A percentile compares a stretch with the other conserved stretches of the same genome.
Conservation (phyloP, 2,113 vertebrate genomes). For the Muntiacus muntjak region DNA sequence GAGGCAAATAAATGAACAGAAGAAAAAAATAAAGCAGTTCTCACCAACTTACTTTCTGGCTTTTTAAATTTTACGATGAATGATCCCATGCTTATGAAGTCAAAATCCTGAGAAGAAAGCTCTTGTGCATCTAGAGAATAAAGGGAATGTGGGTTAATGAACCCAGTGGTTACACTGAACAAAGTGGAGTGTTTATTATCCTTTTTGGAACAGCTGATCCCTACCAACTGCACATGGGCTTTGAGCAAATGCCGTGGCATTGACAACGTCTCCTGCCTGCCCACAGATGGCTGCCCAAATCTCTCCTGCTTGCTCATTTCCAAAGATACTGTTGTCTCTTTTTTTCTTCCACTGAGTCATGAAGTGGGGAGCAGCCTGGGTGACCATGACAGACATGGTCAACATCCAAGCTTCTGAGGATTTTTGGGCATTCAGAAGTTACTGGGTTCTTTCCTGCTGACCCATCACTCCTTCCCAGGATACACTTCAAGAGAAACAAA, state of each 20-base stretch:
- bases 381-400: neutral
- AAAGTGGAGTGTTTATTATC: neutral
- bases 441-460: slow-evolving; percentile 24
- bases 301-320: neutral
- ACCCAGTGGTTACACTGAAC: neutral
- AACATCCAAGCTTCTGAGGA: neutral
- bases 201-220: neutral
- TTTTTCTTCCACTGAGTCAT: neutral
- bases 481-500: slow-evolving; percentile 53
- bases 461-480: slow-evolving; percentile 29
- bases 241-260: fast-evolving
- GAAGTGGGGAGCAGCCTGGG: neutral
- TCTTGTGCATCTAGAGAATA: neutral
- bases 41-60: neutral
- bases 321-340: fast-evolving
- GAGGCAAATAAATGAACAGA: neutral
- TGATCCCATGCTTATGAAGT: fast-evolving
- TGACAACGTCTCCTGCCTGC: neutral
- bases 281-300: neutral
- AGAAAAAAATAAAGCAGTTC: neutral
- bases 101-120: neutral
- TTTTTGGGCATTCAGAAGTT: slow-evolving; percentile 43
- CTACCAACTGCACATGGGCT: neutral
- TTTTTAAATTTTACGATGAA: neutral
- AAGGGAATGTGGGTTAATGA: neutral